Evolutionary conservation across 1,140 invertebrate genomes (phyloP).

Genomic region (Lepidurus couesii): DNA sequence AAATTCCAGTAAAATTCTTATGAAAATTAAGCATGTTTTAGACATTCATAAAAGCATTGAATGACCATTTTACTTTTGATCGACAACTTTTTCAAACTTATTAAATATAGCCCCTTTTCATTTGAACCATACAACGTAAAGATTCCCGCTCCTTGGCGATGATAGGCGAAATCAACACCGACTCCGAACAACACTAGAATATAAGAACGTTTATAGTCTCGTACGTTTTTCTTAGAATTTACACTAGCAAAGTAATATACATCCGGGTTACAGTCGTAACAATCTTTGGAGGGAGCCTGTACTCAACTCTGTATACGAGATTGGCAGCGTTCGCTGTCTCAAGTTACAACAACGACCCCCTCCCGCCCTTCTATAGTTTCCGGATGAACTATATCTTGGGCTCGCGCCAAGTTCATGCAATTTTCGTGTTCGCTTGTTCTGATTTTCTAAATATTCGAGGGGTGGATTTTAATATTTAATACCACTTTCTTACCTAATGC

Average conservation of each 20-base stretch:
- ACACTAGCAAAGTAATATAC: not conserved
- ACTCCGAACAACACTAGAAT: constrained; percentile 49
- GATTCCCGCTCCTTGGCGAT: constrained; percentile 46
- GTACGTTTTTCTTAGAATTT: not conserved
- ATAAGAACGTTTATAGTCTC: constrained; percentile 36
- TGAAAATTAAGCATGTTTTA: not conserved
- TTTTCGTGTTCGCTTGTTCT: too few species aligned
- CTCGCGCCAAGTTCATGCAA: not conserved
- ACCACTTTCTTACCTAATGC: not conserved
- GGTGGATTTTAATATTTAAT: not conserved
- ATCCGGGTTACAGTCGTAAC: not conserved
- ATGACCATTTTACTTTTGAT: too few species aligned
- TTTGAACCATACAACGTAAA: constrained; percentile 49
- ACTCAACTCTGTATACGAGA: not conserved
- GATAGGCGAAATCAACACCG: constrained; percentile 47
- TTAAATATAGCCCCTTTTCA: constrained; percentile 30
- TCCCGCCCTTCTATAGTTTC: not conserved
- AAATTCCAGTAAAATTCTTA: constrained; percentile 17
- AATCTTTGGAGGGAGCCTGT: not conserved
- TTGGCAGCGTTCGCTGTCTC: not conserved
- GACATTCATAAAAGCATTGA: not conserved
- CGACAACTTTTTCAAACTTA: not conserved
- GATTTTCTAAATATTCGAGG: too few species aligned
- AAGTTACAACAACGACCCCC: not conserved
- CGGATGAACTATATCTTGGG: not conserved